A percentile compares a stretch with the other conserved stretches of the same genome.
Conservation (phyloP, 2,888 invertebrate species). For the Dexiosoma caninum region DNA sequence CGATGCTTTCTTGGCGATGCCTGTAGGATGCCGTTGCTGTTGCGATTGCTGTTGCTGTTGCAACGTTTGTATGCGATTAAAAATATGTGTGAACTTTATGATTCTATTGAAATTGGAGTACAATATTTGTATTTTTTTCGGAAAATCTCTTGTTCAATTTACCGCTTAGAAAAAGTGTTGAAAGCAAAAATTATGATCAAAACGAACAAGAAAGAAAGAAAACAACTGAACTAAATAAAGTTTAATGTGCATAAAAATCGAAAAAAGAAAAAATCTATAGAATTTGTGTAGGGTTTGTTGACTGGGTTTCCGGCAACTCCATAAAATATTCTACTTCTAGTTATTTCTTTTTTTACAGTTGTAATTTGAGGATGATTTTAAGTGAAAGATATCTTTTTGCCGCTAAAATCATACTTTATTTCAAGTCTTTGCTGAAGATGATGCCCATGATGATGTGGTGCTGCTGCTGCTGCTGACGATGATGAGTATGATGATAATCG, state of each 20-base stretch:
- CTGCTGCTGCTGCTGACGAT: background rate
- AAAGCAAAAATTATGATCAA: conserved; percentile 73
- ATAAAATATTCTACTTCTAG: background rate
- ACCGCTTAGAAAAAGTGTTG: conserved; percentile 69
- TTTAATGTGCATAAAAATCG: conserved; percentile 47
- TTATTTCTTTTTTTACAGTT: conserved; percentile 5
- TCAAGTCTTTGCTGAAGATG: background rate
- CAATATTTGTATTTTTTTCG: conserved; percentile 67
- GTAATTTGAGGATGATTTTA: conserved; percentile 56
- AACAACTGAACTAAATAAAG: conserved; percentile 42
- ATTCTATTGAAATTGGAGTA: conserved; percentile 68
- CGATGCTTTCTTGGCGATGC: too few species aligned
- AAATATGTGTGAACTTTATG: conserved; percentile 63
- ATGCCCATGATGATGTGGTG: conserved; percentile 1
- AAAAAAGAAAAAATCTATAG: conserved; percentile 36
- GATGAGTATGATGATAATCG: conserved; percentile 1
- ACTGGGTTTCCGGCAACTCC: background rate
- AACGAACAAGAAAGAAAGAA: conserved; percentile 54
- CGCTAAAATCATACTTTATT: background rate
- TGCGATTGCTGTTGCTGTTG: conserved; percentile 16
- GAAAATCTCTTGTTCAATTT: conserved; percentile 52
- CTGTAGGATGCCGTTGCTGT: background rate
- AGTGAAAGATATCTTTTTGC: conserved; percentile 49
- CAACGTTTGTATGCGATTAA: conserved; percentile 62
- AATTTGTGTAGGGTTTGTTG: background rate